These are phyloP conservation scores for Aphelocoma coerulescens DNA, from an alignment of 2,113 vertebrate species.

Conservation along the genomic window DNA sequence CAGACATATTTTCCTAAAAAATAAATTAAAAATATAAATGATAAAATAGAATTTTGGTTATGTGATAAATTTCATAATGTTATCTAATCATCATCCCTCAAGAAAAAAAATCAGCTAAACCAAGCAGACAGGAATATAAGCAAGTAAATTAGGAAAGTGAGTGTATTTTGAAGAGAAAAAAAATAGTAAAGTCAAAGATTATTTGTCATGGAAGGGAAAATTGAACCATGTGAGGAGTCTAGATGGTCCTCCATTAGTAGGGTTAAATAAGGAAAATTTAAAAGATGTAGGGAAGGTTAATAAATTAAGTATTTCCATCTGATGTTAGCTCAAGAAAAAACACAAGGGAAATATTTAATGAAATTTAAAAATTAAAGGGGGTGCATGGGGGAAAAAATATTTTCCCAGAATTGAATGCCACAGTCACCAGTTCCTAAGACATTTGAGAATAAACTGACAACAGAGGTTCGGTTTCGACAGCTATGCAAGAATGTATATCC, in stretches of 20 bases:
- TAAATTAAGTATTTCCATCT: not conserved
- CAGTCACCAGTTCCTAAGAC: not conserved
- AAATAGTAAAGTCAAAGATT: not conserved
- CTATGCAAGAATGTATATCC: not conserved
- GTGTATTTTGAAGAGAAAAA: not conserved
- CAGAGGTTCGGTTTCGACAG: not conserved
- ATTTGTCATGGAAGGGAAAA: not conserved
- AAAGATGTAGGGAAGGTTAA: not conserved
- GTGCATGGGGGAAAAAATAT: not conserved
- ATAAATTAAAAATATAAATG: not conserved
- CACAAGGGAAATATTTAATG: not conserved
- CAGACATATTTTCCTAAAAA: not conserved
- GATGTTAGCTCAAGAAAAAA: not conserved
- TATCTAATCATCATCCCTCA: not conserved
- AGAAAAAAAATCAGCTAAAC: not conserved
- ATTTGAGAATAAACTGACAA: not conserved
- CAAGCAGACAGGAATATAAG: not conserved
- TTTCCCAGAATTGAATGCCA: not conserved
- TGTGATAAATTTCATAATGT: not conserved
- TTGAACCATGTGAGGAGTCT: not conserved
- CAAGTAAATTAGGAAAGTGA: not conserved
- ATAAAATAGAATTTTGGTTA: not conserved
- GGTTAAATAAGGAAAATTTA: not conserved
- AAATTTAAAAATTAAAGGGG: not conserved
- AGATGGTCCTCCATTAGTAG: not conserved